Evolutionary conservation across 2,797 vertebrate species (phyloP).

Genomic region (Emys orbicularis): DNA sequence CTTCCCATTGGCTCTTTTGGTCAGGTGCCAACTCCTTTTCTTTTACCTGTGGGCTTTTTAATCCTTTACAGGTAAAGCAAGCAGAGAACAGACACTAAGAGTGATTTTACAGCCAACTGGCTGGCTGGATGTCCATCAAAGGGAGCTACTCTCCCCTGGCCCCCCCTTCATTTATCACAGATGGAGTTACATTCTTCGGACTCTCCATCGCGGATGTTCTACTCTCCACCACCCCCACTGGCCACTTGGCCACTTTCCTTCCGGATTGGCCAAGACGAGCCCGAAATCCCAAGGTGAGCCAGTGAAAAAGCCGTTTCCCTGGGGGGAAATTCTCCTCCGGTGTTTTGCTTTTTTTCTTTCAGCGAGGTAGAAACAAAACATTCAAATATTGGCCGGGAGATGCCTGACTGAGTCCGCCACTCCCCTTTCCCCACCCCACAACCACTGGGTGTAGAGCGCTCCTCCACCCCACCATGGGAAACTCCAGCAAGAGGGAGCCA

Average conservation of each 20-base stretch:
- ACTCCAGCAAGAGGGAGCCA: background rate
- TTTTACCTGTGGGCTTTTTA: too few species aligned
- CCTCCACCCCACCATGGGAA: background rate
- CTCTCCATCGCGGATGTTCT: background rate
- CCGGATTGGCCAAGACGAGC: background rate
- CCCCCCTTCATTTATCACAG: background rate
- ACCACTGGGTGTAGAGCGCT: background rate
- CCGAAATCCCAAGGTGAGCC: background rate
- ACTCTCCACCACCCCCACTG: background rate
- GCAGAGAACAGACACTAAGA: too few species aligned
- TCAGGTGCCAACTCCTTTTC: too few species aligned
- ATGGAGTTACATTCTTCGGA: background rate
- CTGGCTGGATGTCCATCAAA: too few species aligned
- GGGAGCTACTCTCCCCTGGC: too few species aligned
- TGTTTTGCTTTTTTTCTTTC: background rate
- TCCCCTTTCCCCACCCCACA: background rate
- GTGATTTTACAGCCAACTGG: too few species aligned
- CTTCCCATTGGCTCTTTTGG: too few species aligned
- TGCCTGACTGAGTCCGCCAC: background rate
- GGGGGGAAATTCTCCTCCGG: background rate
- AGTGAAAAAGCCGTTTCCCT: background rate
- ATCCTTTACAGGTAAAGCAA: too few species aligned
- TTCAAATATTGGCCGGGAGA: background rate
- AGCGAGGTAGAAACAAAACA: background rate
- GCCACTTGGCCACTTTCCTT: background rate